These are phyloP conservation scores for Leucophenga montana DNA, from an alignment of 2,888 invertebrate species.

Conservation along the genomic window DNA sequence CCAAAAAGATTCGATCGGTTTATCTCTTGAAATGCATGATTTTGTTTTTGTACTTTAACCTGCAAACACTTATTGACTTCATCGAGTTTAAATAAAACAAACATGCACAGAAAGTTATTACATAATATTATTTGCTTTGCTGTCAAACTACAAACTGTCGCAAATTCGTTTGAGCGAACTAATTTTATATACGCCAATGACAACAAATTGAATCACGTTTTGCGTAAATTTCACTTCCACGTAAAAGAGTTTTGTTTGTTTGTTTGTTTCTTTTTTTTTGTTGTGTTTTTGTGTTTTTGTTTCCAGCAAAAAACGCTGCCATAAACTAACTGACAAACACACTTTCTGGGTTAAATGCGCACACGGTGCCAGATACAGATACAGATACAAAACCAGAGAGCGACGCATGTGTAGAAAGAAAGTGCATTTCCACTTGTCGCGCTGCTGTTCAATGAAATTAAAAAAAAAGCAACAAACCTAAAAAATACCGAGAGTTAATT, in stretches of 20 bases:
- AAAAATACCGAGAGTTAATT: conserved; percentile 26
- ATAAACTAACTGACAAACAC: conserved; percentile 8
- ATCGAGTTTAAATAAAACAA: not conserved
- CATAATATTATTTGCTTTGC: not conserved
- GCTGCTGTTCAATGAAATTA: not conserved
- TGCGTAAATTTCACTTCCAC: conserved; percentile 26
- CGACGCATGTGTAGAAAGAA: conserved; percentile 26
- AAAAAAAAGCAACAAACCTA: conserved; percentile 11
- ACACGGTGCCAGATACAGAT: conserved; percentile 13
- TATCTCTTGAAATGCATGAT: not conserved
- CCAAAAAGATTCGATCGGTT: not conserved
- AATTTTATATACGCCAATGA: not conserved
- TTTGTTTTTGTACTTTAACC: not conserved
- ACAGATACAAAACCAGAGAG: not conserved
- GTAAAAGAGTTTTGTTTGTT: not conserved
- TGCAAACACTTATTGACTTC: not conserved
- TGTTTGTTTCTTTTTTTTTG: too few relatives aligned
- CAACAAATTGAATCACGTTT: conserved; percentile 12
- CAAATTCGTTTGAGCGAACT: conserved; percentile 7
- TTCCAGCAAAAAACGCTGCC: not conserved
- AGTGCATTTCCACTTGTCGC: conserved; percentile 36
- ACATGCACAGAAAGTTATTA: conserved; percentile 6
- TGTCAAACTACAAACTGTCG: conserved; percentile 8
- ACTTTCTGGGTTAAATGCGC: conserved; percentile 24
- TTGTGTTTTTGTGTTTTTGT: too few relatives aligned